These are phyloP conservation scores for Pediacus dermestoides DNA, from an alignment of 2,888 invertebrate species.

Conservation along the genomic window DNA sequence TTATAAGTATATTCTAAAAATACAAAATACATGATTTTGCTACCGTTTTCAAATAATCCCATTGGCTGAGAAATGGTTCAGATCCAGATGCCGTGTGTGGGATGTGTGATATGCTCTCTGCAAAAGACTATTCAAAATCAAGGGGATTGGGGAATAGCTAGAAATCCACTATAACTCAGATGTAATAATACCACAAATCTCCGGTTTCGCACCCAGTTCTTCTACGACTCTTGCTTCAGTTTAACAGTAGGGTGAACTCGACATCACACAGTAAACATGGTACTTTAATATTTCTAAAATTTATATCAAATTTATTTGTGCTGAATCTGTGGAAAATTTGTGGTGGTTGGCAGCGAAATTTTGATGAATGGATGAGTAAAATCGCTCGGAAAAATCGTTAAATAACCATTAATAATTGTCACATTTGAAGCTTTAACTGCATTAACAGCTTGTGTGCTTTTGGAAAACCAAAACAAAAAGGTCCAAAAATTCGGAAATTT, in stretches of 20 bases:
- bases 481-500: too few relatives aligned
- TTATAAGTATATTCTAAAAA: conserved; percentile 36
- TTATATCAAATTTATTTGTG: too few relatives aligned
- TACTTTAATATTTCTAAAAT: too few relatives aligned
- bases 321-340: too few relatives aligned
- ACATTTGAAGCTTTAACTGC: too few relatives aligned
- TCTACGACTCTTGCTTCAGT: conserved; percentile 17
- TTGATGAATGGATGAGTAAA: too few relatives aligned
- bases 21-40: conserved; percentile 33
- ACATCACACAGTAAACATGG: conserved; percentile 9
- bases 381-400: too few relatives aligned
- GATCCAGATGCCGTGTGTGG: conserved; percentile 28
- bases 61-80: conserved; percentile 24
- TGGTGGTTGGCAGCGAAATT: too few relatives aligned
- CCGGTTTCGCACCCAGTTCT: conserved; percentile 22
- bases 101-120: conserved; percentile 32
- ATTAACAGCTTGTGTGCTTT: too few relatives aligned
- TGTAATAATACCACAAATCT: conserved; percentile 30
- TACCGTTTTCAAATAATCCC: conserved; percentile 32
- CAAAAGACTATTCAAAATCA: conserved; percentile 37
- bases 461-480: too few relatives aligned
- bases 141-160: conserved; percentile 31
- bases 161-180: conserved; percentile 46
- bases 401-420: too few relatives aligned
- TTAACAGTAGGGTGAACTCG: conserved; percentile 10